phyloP scores from a whole-genome alignment of 2,113 vertebrate genomes.

The Melanerpes aurifrons region DNA sequence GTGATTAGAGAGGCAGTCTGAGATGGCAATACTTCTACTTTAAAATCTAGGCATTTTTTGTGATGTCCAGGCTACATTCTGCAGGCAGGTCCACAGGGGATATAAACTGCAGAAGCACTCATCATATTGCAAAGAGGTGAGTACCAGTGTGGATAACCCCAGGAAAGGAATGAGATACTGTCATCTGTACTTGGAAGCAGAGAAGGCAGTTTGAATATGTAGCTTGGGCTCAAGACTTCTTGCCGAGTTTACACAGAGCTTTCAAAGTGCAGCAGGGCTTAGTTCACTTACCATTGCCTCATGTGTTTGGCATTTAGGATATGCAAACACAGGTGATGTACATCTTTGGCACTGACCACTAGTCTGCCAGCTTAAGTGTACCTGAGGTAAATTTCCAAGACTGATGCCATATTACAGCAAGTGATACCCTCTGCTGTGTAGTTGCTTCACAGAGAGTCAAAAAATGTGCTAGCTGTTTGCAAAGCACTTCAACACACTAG shows the following conservation, averaged over 20 bases:
- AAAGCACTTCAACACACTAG: background rate
- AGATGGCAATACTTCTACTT: background rate
- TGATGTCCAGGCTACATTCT: background rate
- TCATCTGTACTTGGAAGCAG: background rate
- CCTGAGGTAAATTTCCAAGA: background rate
- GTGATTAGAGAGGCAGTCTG: conserved; percentile 14
- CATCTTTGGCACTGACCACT: background rate
- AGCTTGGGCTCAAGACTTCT: background rate
- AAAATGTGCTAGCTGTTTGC: background rate
- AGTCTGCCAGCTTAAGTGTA: background rate
- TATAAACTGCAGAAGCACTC: background rate
- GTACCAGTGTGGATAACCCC: background rate
- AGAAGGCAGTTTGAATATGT: background rate
- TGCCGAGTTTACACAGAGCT: background rate
- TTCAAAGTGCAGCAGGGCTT: background rate
- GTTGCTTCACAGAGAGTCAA: background rate
- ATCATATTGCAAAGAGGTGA: background rate
- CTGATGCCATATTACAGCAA: background rate
- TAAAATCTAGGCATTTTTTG: background rate
- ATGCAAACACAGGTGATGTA: background rate
- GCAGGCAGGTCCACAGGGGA: background rate
- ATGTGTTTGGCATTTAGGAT: background rate
- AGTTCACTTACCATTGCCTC: background rate
- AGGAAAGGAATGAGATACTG: background rate
- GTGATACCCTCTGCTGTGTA: background rate